Base-by-base conservation (phyloP, 2,888 invertebrate species). In the Eretmocerus hayati region DNA sequence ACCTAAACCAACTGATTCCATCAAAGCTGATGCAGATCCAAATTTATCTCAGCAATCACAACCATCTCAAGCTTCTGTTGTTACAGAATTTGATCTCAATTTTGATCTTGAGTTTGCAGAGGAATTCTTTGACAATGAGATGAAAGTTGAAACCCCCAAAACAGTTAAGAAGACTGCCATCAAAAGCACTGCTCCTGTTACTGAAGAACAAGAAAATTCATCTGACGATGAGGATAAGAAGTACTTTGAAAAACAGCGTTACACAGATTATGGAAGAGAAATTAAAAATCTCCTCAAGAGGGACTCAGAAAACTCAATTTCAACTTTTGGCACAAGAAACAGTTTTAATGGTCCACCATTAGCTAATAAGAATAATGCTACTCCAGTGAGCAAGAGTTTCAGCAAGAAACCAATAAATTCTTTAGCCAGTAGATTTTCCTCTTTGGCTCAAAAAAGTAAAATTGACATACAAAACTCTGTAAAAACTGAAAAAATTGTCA, bases 221-320 rank as follows among this genome's bases (percentile, higher is more conserved):
- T 89, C 89, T 0, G 90, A 90, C 59, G 89, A 90, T 54, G 90
- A 90, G 68, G 85, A 85, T 57, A 80, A 79, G 54, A 77, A 81
- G 61, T 82, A 87, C 71, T 83, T 80, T 62, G 79, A 85, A n/a
- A 80, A 85, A 62, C 75, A 78, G 56, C 84, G 81, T 57, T 87
- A 87, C 63, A 83, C 81, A 60, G 79, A 83, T 50, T 85, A 77
- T 63, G 90, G 90, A 0, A 75, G 76, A 46, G 75, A 79, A 48
- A 76, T 88, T 16, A 87, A 87, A 66, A 77, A 79, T 38, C 56
- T 76, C 22, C 52, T 72, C 30, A 66, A 64, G 36, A 59, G 57
- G n/a, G 55, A 60, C 15, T 46, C 57, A 18, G 22, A 37, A 4
- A 49, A 53, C 21, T 52, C 55, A 3, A 54, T 53, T 37, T 31